Percentiles rank a stretch among this genome's conserved stretches.
Conservation (phyloP, 2,888 invertebrate species). For the Bembecia ichneumoniformis region DNA sequence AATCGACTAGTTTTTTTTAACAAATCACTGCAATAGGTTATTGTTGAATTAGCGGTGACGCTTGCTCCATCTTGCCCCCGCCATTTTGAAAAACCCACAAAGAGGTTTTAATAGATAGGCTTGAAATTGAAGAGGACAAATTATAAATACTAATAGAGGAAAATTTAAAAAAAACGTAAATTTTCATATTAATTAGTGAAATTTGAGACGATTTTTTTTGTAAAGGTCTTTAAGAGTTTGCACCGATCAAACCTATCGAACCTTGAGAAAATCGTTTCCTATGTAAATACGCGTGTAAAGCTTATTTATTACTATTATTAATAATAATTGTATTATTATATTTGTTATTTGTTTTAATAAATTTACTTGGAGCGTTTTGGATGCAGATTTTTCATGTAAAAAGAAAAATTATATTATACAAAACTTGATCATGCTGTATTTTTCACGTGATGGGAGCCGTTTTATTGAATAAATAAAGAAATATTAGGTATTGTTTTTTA, state of each 20-base stretch:
- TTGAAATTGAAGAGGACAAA: not conserved
- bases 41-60: not conserved
- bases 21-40: no score
- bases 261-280: not conserved
- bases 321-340: not conserved
- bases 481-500: not conserved
- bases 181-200: not conserved
- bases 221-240: not conserved
- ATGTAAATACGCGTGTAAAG: not conserved
- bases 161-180: not conserved
- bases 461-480: not conserved
- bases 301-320: not conserved
- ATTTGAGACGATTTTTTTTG: not conserved
- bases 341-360: not conserved
- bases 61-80: conserved; percentile 10
- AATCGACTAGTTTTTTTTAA: no score
- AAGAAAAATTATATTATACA: no score
- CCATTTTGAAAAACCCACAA: conserved; percentile 2
- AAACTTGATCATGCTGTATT: not conserved
- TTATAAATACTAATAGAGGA: not conserved
- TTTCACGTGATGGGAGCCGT: no score
- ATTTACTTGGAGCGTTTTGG: not conserved
- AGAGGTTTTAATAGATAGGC: not conserved
- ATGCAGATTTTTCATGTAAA: not conserved
- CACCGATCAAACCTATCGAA: not conserved